These are phyloP conservation scores for Catalaphyllia jardinei DNA, from an alignment of 64 coral and sea anemone species.

Conservation along the genomic window DNA sequence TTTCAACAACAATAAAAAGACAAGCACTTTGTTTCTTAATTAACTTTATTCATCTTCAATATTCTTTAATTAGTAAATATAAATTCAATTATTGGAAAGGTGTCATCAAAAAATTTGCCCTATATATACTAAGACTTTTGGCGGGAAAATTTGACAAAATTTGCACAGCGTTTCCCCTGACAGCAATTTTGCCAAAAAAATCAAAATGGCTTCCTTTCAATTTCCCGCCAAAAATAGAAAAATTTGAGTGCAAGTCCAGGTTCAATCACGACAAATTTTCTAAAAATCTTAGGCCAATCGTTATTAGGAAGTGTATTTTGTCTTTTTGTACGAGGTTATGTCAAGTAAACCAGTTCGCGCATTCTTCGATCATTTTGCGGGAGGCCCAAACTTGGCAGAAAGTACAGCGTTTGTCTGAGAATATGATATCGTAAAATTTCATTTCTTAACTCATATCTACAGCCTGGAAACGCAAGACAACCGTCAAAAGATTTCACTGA, in stretches of 20 bases:
- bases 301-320: background rate
- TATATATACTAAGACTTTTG: slow-evolving; percentile 2
- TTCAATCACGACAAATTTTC: background rate
- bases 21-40: background rate
- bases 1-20: background rate
- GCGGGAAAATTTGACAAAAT: background rate
- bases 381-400: background rate
- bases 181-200: background rate
- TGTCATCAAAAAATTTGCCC: background rate
- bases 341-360: background rate
- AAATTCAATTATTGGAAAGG: background rate
- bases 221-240: background rate
- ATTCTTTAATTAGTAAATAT: background rate
- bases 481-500: too few relatives aligned
- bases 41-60: background rate
- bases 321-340: background rate
- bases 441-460: background rate
- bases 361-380: background rate
- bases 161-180: slow-evolving; percentile 2
- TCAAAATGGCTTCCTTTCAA: background rate
- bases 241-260: background rate
- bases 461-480: too few relatives aligned
- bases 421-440: background rate
- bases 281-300: background rate
- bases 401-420: background rate